Base-by-base conservation (phyloP, 2,797 vertebrate genomes). In the Cyclura pinguis region DNA sequence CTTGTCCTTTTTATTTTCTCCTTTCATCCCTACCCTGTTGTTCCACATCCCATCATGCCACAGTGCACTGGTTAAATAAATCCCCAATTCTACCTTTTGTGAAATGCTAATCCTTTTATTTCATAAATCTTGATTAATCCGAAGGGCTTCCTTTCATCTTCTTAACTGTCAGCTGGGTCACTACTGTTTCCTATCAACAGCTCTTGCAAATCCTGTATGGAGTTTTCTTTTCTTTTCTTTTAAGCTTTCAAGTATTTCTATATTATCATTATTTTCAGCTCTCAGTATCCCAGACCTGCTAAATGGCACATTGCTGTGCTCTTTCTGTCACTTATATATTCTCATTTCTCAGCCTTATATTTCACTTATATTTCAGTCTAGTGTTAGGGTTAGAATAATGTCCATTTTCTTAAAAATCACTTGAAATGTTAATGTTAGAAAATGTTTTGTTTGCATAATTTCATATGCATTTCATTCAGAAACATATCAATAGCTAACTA, bases 51-150 rank as follows among this genome's bases (percentile, higher is more conserved):
- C 95, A 95, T 96, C 96, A 97, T 96, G 96, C 97, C 95, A 97
- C 92, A 87, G 95, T 95, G 94, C 94, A 84, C 95, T 96, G 92
- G 90, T 95, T 96, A 98, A 98, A 97, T 96, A 98, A 97, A 97
- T 95, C 96, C 89, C 77, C 88, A 97, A 97, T 97, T 97, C 97
- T 97, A 97, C 92, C 96, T 97, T 98, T 97, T 98, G 97, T 98
- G 93, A 93, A 92, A 72, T 29, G 87, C 87, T 98, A 97, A 98
- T 97, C 97, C 97, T 96, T 98, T 98, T 97, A 97, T 98, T 97
- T 97, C 94, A 96, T 96, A 96, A 97, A 97, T 96, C 97, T 97
- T 81, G 91, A 96, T 97, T 98, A 97, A 98, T 97, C 97, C 73
- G 0, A 96, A 92, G 88, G 90, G 91, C 90, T 96, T 96, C 87